Percentiles rank a stretch among this genome's conserved stretches.
These are phyloP conservation scores for Delia radicum DNA, from an alignment of 1,140 invertebrate species.

Conservation along the genomic window DNA sequence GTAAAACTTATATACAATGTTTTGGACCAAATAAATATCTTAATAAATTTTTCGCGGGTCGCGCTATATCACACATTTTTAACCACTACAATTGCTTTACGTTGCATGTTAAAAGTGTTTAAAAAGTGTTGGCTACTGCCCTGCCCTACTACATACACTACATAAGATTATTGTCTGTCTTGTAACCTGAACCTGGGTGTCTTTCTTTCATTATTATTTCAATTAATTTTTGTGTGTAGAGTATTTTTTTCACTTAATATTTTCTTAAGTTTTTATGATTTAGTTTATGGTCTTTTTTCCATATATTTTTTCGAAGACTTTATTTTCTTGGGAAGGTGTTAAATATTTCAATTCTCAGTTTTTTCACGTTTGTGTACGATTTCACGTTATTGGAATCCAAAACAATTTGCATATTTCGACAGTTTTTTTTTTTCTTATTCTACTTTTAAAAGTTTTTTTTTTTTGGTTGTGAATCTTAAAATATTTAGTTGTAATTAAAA, in stretches of 20 bases:
- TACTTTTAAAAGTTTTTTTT: not conserved
- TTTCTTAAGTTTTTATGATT: conserved; percentile 11
- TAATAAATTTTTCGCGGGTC: no score
- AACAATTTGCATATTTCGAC: conserved; percentile 28
- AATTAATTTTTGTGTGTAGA: not conserved
- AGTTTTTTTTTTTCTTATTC: conserved; percentile 11
- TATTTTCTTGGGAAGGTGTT: conserved; percentile 9
- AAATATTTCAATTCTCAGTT: not conserved
- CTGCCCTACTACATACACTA: no score
- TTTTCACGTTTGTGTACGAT: not conserved
- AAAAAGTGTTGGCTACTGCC: no score
- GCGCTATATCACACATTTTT: no score
- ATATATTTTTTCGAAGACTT: not conserved
- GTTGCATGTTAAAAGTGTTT: no score
- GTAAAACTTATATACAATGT: no score
- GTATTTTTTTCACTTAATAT: not conserved
- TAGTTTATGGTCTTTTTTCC: not conserved
- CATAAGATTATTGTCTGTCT: no score
- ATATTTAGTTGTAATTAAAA: conserved; percentile 27
- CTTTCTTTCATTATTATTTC: not conserved
- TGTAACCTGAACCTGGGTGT: not conserved
- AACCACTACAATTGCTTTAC: no score
- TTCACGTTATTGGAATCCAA: conserved; percentile 21
- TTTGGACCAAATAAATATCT: no score
- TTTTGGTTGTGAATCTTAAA: not conserved